A percentile compares a stretch with the other conserved stretches of the same genome.
Evolutionary conservation across 2,113 vertebrate species (phyloP).

Genomic region (Oriolus oriolus): DNA sequence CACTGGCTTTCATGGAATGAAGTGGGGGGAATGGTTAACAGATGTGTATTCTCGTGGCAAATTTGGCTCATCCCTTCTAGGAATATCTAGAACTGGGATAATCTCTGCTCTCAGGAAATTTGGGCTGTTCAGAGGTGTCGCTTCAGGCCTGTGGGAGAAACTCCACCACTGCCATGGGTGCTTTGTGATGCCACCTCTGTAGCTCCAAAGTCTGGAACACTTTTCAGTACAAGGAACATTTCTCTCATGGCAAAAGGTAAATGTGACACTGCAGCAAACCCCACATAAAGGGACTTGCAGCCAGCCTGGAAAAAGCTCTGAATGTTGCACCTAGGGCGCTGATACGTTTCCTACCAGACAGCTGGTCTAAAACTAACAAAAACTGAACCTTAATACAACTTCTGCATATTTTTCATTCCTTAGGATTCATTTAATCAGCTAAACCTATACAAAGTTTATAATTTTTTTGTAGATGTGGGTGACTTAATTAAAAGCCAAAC

Average conservation of each 20-base stretch:
- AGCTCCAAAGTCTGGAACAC: neutral
- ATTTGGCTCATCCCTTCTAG: neutral
- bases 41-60: neutral
- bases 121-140: neutral
- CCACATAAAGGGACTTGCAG: neutral
- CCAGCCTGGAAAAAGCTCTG: neutral
- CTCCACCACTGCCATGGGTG: neutral
- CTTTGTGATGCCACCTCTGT: neutral
- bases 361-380: neutral
- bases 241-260: neutral
- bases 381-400: neutral
- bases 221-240: neutral
- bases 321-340: neutral
- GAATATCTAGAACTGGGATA: neutral
- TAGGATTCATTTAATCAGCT: neutral
- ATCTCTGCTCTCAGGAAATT: neutral
- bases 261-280: neutral
- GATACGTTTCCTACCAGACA: neutral
- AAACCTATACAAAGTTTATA: neutral
- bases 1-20: neutral
- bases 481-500: neutral
- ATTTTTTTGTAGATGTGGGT: neutral
- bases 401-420: neutral
- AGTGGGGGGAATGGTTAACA: neutral
- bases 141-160: neutral